phyloP scores from a whole-genome alignment of 2,888 invertebrate genomes.

The Oithona nana region DNA sequence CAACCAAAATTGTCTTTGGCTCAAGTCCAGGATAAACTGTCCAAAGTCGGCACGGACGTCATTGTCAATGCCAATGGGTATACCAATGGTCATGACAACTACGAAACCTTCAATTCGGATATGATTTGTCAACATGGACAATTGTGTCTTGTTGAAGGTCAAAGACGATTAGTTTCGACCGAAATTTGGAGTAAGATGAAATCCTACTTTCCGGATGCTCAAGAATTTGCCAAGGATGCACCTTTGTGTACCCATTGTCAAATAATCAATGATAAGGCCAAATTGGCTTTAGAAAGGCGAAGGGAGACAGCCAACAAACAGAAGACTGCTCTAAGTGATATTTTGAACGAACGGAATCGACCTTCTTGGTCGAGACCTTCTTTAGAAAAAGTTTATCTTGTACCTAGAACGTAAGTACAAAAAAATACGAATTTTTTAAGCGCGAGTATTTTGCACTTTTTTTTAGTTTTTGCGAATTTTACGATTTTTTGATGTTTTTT shows the following conservation, averaged over 20 bases:
- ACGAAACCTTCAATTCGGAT: constrained; percentile 3
- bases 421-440: no score
- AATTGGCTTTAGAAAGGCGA: constrained; percentile 3
- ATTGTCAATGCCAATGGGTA: not conserved
- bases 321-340: constrained; percentile 9
- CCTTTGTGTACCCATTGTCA: not conserved
- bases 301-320: constrained; percentile 10
- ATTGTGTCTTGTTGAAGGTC: constrained; percentile 26
- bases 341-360: constrained; percentile 11
- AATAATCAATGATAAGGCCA: not conserved
- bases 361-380: not conserved
- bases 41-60: not conserved
- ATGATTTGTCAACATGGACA: constrained; percentile 23
- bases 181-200: constrained; percentile 35
- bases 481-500: no score
- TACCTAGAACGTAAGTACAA: not conserved
- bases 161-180: constrained; percentile 32
- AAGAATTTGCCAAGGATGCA: constrained; percentile 22
- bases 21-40: not conserved
- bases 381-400: not conserved
- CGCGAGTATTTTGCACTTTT: no score
- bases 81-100: not conserved
- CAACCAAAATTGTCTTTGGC: not conserved
- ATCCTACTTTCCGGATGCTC: constrained; percentile 30
- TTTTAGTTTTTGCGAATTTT: no score